Evolutionary conservation across 2,113 vertebrate genomes (phyloP), one percentile per base, ranked within the genome.

Genomic region (Zapus hudsonius): DNA sequence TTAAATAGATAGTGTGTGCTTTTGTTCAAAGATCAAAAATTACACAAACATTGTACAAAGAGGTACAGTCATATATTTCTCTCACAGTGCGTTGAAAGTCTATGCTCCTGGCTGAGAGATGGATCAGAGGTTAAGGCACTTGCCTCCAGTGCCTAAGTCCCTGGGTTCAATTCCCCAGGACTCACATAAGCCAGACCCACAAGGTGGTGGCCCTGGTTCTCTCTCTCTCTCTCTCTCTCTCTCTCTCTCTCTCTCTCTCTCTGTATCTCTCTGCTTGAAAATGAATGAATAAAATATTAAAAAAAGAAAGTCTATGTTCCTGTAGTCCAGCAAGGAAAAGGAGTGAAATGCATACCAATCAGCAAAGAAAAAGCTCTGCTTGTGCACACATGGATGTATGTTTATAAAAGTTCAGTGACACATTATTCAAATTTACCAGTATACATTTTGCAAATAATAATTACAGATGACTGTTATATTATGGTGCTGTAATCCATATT

Each of bases 1-100:
- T 81, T 70, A 57, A 27, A 3, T 55, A 55, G 78, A 86, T 17
- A 40, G 13, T 47, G 23, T 72, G 42, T 42, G n/a, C 20, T 57
- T 25, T 94, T 27, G 78, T 27, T 40, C 10, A 47, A 36, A 55
- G 4, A 72, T 85, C 10, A 47, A 11, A 67, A 84, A 87, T 40
- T 80, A 79, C 31, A 15, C 3, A 47, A 11, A 67, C 79, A 87
- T 40, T 80, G 74, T 25, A 15, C 3, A 63, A 63, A 1, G 12
- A 7, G 27, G 3, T 15, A 20, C 44, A 57, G 31, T 79, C 2
- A 25, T 64, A 20, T 3, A 75, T 55, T 88, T 81, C n/a, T 40
- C 44, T 64, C 6, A 15, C n/a, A n/a, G 55, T 69, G 2, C 25
- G 15, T 67, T 67, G 15, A 16, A 1, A 0, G 10, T 2, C 1